These are phyloP conservation scores for Sitodiplosis mosellana DNA, from an alignment of 1,140 invertebrate species.

Conservation along the genomic window DNA sequence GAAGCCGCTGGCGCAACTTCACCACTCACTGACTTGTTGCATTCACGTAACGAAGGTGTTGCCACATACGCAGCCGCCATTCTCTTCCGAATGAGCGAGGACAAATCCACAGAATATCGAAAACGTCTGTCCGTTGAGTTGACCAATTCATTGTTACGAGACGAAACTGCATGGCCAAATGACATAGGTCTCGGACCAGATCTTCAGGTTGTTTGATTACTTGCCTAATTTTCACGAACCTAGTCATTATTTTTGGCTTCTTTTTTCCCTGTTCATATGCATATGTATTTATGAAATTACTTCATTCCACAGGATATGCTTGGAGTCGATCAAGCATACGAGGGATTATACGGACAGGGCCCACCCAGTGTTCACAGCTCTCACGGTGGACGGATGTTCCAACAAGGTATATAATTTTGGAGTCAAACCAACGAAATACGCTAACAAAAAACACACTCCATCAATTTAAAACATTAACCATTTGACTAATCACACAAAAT, in stretches of 20 bases:
- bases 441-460: background rate
- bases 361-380: constrained; percentile 62
- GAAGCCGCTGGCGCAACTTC: constrained; percentile 93
- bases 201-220: constrained; percentile 54
- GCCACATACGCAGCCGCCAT: constrained; percentile 97
- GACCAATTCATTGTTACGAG: constrained; percentile 78
- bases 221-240: background rate
- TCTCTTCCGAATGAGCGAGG: constrained; percentile 93
- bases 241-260: constrained; percentile 8
- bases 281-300: constrained; percentile 14
- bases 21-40: constrained; percentile 83
- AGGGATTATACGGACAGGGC: constrained; percentile 75
- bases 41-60: constrained; percentile 60
- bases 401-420: constrained; percentile 47
- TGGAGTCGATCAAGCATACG: constrained; percentile 78
- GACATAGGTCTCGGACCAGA: constrained; percentile 69
- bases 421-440: background rate
- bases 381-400: constrained; percentile 52
- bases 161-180: constrained; percentile 71
- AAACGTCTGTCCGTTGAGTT: constrained; percentile 90
- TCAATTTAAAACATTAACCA: too few relatives aligned
- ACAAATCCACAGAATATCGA: constrained; percentile 95
- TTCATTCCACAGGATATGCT: constrained; percentile 57
- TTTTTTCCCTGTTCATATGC: constrained; percentile 16
- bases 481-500: background rate